Evolutionary conservation across 2,797 vertebrate genomes (phyloP).

Genomic region (Catharus ustulatus): DNA sequence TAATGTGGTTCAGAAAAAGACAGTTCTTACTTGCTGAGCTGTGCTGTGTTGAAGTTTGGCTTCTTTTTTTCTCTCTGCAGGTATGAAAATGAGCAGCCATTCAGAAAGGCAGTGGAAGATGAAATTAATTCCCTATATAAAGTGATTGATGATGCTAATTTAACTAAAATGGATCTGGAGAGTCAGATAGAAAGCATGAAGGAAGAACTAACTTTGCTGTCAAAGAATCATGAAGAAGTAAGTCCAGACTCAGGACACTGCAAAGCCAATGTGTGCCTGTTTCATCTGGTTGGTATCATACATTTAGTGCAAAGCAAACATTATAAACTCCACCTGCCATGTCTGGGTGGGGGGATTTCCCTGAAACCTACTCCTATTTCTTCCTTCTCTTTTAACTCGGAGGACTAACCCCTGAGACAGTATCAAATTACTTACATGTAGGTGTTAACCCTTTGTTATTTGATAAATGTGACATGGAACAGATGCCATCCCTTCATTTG

Average conservation of each 20-base stretch:
- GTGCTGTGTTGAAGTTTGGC: neutral
- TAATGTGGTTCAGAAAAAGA: neutral
- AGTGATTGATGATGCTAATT: constrained; percentile 90
- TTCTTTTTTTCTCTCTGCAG: constrained; percentile 70
- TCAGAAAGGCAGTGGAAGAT: constrained; percentile 88
- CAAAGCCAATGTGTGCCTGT: neutral
- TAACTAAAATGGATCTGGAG: constrained; percentile 88
- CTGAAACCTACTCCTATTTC: neutral
- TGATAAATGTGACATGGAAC: neutral
- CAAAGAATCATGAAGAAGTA: constrained; percentile 87
- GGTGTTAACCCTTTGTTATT: neutral
- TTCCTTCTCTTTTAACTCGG: neutral
- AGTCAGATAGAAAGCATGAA: constrained; percentile 89
- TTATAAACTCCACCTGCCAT: neutral
- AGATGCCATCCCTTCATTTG: neutral
- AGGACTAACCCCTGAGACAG: neutral
- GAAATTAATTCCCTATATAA: constrained; percentile 91
- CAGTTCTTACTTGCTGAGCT: neutral
- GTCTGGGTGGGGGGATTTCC: neutral
- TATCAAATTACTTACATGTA: neutral
- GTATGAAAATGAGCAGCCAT: constrained; percentile 90
- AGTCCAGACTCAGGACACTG: neutral
- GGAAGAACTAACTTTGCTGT: constrained; percentile 83
- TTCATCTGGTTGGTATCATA: neutral
- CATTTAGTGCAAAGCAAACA: neutral